Percentiles rank a stretch among this genome's conserved stretches.
phyloP scores from a whole-genome alignment of 2,113 vertebrate genomes.

The Eretmodus cyanostictus region DNA sequence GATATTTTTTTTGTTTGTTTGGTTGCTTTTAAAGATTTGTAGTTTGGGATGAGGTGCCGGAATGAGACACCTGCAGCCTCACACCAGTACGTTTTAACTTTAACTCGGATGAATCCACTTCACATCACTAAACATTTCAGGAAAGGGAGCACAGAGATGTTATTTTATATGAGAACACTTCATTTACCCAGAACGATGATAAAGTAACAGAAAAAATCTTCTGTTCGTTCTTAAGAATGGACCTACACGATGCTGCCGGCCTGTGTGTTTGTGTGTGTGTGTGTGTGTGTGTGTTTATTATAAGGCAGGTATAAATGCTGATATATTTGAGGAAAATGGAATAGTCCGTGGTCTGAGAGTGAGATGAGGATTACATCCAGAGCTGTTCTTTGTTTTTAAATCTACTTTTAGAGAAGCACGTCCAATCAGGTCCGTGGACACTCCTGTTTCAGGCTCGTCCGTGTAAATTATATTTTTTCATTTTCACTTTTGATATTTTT shows the following conservation, averaged over 20 bases:
- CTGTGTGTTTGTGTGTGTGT: background rate
- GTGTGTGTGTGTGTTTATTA: background rate
- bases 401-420: background rate
- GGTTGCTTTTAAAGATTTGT: background rate
- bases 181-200: background rate
- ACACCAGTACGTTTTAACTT: background rate
- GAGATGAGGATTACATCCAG: background rate
- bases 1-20: background rate
- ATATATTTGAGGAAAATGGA: background rate
- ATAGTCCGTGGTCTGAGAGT: background rate
- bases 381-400: background rate
- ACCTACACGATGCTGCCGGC: background rate
- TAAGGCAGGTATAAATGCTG: background rate
- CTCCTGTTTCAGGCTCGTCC: background rate
- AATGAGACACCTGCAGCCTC: background rate
- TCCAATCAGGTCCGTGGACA: background rate
- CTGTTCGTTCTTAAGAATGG: background rate
- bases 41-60: background rate
- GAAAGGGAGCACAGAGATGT: background rate
- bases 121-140: background rate
- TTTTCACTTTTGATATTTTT: slow-evolving; percentile 5
- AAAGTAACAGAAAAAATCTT: background rate
- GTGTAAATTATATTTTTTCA: slow-evolving; percentile 16
- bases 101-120: background rate
- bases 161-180: background rate